Conservation (phyloP, 2,113 vertebrate genomes). For the Bubo blakistoni region DNA sequence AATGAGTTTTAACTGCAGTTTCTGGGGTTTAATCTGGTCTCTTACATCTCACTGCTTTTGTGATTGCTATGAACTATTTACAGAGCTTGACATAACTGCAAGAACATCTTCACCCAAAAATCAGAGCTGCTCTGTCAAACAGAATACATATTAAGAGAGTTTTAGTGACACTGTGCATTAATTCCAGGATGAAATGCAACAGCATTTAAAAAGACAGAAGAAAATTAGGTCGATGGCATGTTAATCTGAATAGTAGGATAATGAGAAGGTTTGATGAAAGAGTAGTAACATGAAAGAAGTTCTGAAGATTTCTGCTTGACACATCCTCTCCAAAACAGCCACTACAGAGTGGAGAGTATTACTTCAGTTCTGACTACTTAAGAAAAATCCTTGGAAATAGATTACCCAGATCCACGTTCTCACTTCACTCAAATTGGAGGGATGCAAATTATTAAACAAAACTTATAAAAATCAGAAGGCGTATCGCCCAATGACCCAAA, state of each 20-base stretch:
- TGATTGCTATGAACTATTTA: neutral
- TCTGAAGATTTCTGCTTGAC: neutral
- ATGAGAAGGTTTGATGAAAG: neutral
- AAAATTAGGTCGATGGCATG: neutral
- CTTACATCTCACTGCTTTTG: neutral
- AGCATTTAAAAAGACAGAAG: neutral
- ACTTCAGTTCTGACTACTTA: neutral
- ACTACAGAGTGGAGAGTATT: neutral
- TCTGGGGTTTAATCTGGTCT: neutral
- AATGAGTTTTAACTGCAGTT: neutral
- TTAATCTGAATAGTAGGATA: neutral
- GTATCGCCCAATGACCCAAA: neutral
- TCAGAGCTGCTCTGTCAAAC: neutral
- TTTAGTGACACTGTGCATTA: neutral
- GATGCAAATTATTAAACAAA: neutral
- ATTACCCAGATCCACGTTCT: neutral
- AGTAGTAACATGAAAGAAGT: neutral
- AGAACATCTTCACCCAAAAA: neutral
- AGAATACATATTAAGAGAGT: neutral
- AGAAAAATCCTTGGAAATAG: neutral
- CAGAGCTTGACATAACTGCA: neutral
- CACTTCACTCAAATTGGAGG: neutral
- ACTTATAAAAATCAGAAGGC: neutral
- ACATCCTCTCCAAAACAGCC: neutral
- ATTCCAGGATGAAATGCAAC: neutral